These are phyloP conservation scores for Calonectris borealis DNA, from an alignment of 2,113 vertebrate genomes.

Conservation along the genomic window DNA sequence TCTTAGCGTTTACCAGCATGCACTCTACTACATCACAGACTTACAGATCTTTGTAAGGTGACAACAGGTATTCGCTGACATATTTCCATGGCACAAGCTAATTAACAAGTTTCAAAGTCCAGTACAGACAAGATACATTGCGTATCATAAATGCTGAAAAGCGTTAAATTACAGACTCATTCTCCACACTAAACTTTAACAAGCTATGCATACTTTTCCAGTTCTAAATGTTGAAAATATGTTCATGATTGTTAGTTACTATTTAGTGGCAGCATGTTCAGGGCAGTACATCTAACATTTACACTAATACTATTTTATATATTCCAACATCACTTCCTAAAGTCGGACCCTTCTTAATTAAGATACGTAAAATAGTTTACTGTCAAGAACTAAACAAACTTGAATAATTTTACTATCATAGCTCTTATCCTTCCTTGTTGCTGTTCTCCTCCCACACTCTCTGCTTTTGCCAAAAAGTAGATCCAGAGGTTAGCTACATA, in stretches of 20 bases:
- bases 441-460: neutral
- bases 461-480: neutral
- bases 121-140: neutral
- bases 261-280: neutral
- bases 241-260: neutral
- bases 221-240: neutral
- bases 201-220: neutral
- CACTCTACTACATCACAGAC: neutral
- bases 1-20: neutral
- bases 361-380: neutral
- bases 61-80: neutral
- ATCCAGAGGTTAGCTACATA: neutral
- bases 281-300: neutral
- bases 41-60: neutral
- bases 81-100: neutral
- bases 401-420: neutral
- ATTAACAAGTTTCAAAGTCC: neutral
- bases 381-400: neutral
- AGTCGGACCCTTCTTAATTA: neutral
- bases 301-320: neutral
- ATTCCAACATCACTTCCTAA: neutral
- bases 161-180: neutral
- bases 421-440: neutral
- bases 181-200: neutral
- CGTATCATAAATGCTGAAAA: neutral